Evolutionary conservation across 1,140 invertebrate genomes (phyloP).

Genomic region (Drosophila seguyi): DNA sequence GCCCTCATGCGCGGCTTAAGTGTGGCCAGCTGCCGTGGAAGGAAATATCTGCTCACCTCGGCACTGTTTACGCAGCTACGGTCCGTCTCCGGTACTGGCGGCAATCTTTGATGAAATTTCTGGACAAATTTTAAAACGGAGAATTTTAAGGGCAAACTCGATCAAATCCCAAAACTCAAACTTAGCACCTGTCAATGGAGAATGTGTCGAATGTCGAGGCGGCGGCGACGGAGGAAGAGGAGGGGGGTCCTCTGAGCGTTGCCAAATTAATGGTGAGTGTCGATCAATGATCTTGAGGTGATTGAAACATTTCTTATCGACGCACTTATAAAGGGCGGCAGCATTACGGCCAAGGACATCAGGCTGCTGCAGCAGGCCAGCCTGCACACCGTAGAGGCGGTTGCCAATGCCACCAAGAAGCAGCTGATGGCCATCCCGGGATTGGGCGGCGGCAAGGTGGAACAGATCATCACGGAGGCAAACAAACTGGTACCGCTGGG

Average conservation of each 20-base stretch:
- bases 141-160: slow-evolving; percentile 41
- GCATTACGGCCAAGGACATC: slow-evolving; percentile 95
- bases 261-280: slow-evolving; percentile 62
- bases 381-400: slow-evolving; percentile 97
- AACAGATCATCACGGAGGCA: slow-evolving; percentile 97
- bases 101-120: slow-evolving; percentile 33
- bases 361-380: slow-evolving; percentile 97
- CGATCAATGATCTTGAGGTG: background rate
- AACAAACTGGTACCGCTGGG: slow-evolving; percentile 98
- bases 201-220: slow-evolving; percentile 38
- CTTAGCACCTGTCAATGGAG: slow-evolving; percentile 50
- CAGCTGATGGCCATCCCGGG: slow-evolving; percentile 96
- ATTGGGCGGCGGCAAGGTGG: slow-evolving; percentile 98
- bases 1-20: background rate
- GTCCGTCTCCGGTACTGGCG: slow-evolving; percentile 2
- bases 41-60: background rate
- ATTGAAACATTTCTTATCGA: background rate
- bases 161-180: slow-evolving; percentile 13
- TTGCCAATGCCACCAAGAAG: slow-evolving; percentile 98
- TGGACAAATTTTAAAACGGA: slow-evolving; percentile 1
- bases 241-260: slow-evolving; percentile 65
- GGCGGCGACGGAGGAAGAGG: slow-evolving; percentile 54
- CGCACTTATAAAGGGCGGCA: slow-evolving; percentile 86
- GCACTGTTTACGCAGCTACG: background rate
- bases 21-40: background rate